A percentile compares a stretch with the other conserved stretches of the same genome.
Evolutionary conservation across 2,797 vertebrate species (phyloP).

Genomic region (Megaceryle alcyon): DNA sequence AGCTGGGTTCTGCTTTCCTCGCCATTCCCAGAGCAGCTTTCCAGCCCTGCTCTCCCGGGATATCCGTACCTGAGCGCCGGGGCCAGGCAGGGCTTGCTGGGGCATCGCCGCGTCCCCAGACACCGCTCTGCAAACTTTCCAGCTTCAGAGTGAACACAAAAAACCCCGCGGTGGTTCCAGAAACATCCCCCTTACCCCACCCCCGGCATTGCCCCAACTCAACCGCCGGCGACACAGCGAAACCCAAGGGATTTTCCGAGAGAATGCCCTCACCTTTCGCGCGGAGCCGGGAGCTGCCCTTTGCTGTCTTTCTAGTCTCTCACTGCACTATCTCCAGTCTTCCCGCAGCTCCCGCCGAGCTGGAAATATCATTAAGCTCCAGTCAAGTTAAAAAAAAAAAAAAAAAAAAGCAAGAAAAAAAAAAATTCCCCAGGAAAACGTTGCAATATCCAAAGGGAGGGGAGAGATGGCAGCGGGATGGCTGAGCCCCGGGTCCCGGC

Average conservation of each 20-base stretch:
- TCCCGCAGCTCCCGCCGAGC: conserved; percentile 37
- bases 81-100: neutral
- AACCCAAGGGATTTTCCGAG: conserved; percentile 33
- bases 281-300: conserved; percentile 12
- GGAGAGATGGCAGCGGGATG: neutral
- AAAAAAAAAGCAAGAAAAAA: neutral
- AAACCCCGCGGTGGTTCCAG: neutral
- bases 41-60: neutral
- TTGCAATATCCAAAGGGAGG: conserved; percentile 44
- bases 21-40: neutral
- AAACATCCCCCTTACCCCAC: neutral
- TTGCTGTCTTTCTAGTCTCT: conserved; percentile 9
- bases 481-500: neutral
- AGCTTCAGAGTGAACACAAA: neutral
- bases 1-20: neutral
- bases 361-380: conserved; percentile 54
- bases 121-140: neutral
- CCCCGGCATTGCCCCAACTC: neutral
- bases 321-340: conserved; percentile 30
- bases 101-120: neutral
- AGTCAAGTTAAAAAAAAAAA: neutral
- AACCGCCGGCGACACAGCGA: neutral
- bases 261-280: conserved; percentile 58
- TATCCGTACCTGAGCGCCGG: neutral
- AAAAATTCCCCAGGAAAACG: conserved; percentile 8